phyloP scores from a whole-genome alignment of 2,797 vertebrate species.

The Carcharodon carcharias region DNA sequence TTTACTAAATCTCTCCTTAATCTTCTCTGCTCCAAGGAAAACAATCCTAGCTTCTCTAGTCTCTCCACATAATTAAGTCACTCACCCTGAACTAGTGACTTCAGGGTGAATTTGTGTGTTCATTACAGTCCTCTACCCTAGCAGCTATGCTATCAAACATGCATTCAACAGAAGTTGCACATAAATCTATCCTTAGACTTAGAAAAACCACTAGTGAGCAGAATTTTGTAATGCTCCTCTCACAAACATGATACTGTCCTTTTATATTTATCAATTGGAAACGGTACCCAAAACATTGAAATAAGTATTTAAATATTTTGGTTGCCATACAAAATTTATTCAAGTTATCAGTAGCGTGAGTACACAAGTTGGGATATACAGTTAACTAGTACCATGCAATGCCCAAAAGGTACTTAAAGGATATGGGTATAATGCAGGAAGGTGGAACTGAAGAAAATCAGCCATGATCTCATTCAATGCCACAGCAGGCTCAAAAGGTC shows the following conservation, averaged over 20 bases:
- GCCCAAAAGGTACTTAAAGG: neutral
- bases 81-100: neutral
- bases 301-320: neutral
- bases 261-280: neutral
- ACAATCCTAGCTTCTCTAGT: neutral
- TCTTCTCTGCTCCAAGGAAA: neutral
- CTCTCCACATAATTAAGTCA: neutral
- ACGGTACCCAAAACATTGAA: neutral
- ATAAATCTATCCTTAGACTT: neutral
- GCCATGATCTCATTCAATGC: neutral
- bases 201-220: neutral
- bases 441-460: neutral
- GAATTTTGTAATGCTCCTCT: neutral
- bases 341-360: neutral
- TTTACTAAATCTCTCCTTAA: neutral
- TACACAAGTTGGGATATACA: neutral
- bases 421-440: neutral
- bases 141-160: neutral
- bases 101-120: neutral
- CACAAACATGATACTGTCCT: neutral
- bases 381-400: neutral
- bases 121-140: neutral
- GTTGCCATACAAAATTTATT: neutral
- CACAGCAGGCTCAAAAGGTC: neutral
- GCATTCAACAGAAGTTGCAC: neutral